Evolutionary conservation across 2,888 invertebrate species (phyloP).

Genomic region (Ecliptopera silaceata): DNA sequence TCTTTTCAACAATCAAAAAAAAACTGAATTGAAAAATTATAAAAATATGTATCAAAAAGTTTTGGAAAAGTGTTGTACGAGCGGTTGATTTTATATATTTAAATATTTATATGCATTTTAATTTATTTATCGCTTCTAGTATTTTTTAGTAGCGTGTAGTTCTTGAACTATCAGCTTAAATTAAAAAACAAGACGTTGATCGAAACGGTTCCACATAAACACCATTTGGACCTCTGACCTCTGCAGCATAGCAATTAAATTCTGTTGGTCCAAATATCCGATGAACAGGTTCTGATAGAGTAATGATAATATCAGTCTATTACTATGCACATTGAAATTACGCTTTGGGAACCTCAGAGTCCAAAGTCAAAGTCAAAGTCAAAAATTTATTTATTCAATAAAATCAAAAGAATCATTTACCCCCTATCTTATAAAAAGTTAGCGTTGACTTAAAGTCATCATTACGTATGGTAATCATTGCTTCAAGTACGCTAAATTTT

Average conservation of each 20-base stretch:
- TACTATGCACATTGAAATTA: constrained; percentile 1
- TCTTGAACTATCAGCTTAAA: constrained; percentile 43
- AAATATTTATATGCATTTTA: too few species aligned
- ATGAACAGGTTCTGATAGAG: constrained; percentile 24
- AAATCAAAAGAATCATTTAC: too few species aligned
- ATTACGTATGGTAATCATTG: too few species aligned
- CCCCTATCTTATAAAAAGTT: too few species aligned
- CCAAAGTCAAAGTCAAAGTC: neutral
- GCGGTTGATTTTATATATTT: too few species aligned
- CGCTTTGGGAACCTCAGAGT: neutral
- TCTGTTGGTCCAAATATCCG: constrained; percentile 59
- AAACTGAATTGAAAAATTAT: too few species aligned
- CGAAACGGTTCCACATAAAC: constrained; percentile 57
- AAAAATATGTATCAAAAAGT: too few species aligned
- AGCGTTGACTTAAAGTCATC: too few species aligned
- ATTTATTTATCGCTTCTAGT: constrained; percentile 11
- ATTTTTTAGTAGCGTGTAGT: constrained; percentile 8
- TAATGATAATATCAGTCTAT: constrained; percentile 22
- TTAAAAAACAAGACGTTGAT: constrained; percentile 59
- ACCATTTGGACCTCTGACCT: constrained; percentile 61
- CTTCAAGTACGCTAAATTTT: too few species aligned
- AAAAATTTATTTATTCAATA: neutral
- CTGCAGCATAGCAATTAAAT: constrained; percentile 65
- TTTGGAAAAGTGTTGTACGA: too few species aligned
- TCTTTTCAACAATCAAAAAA: too few species aligned